phyloP scores from a whole-genome alignment of 2,888 invertebrate species.

The Lepidochitona cinerea region DNA sequence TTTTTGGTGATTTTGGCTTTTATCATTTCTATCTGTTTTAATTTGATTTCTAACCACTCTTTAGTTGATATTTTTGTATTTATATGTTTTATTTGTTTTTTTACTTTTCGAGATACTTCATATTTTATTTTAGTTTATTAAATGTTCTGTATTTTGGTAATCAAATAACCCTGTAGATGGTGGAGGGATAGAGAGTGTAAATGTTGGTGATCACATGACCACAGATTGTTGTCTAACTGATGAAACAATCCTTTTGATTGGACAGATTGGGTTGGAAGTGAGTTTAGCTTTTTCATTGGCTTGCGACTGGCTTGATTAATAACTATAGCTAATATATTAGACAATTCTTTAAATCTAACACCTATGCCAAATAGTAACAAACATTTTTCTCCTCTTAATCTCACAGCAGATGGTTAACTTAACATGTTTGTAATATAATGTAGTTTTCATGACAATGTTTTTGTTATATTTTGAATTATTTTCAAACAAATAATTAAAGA shows the following conservation, averaged over 20 bases:
- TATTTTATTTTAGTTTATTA: not conserved
- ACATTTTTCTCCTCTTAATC: too few species aligned
- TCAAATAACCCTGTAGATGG: constrained; percentile 43
- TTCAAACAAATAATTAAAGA: too few species aligned
- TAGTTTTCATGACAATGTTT: too few species aligned
- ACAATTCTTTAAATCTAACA: too few species aligned
- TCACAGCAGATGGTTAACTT: too few species aligned
- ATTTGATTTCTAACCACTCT: not conserved
- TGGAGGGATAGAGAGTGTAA: constrained; percentile 70
- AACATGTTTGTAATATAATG: too few species aligned
- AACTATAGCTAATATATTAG: too few species aligned
- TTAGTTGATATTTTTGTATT: not conserved
- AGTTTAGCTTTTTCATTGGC: too few species aligned
- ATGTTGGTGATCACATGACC: constrained; percentile 57
- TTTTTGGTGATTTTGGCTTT: not conserved
- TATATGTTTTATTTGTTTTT: not conserved
- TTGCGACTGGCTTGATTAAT: too few species aligned
- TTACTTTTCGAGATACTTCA: not conserved
- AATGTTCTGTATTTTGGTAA: not conserved
- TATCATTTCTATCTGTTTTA: not conserved
- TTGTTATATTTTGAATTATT: too few species aligned
- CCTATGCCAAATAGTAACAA: too few species aligned
- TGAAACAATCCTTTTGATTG: constrained; percentile 74
- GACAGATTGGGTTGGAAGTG: constrained; percentile 73
- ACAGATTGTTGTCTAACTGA: constrained; percentile 75